Evolutionary conservation across 2,113 vertebrate species (phyloP).

Genomic region (Garra rufa): DNA sequence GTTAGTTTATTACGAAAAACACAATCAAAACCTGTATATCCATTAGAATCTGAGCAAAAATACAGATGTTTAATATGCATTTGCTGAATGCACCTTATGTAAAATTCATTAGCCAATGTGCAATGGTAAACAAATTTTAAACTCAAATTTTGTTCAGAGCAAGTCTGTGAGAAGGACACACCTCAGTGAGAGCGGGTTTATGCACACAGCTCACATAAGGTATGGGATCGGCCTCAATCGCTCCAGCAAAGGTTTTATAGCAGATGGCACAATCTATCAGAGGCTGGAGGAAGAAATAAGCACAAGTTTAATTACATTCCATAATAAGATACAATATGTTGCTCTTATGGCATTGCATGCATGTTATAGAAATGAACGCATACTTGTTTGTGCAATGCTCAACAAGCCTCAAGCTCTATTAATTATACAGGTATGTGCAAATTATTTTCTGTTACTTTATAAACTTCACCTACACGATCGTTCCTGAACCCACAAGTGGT

Average conservation of each 20-base stretch:
- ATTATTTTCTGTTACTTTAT: neutral
- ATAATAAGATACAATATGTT: conserved; percentile 28
- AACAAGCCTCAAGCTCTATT: neutral
- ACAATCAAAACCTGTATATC: neutral
- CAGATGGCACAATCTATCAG: conserved; percentile 75
- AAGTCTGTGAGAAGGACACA: conserved; percentile 42
- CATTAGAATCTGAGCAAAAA: neutral
- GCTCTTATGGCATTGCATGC: neutral
- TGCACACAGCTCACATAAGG: conserved; percentile 75
- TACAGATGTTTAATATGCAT: neutral
- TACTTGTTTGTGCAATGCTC: neutral
- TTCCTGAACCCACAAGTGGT: conserved; percentile 69
- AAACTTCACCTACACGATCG: conserved; percentile 69
- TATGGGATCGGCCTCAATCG: conserved; percentile 67
- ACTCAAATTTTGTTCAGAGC: neutral
- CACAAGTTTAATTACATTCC: neutral
- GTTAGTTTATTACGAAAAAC: neutral
- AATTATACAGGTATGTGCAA: neutral
- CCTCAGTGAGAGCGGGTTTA: conserved; percentile 70
- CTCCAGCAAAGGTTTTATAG: conserved; percentile 68
- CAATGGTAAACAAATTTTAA: neutral
- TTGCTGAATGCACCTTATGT: neutral
- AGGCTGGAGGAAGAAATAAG: conserved; percentile 68
- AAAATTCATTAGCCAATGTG: neutral
- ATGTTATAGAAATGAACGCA: neutral